A percentile compares a stretch with the other conserved stretches of the same genome.
Conservation (phyloP, 2,113 vertebrate species). For the Crocuta crocuta region DNA sequence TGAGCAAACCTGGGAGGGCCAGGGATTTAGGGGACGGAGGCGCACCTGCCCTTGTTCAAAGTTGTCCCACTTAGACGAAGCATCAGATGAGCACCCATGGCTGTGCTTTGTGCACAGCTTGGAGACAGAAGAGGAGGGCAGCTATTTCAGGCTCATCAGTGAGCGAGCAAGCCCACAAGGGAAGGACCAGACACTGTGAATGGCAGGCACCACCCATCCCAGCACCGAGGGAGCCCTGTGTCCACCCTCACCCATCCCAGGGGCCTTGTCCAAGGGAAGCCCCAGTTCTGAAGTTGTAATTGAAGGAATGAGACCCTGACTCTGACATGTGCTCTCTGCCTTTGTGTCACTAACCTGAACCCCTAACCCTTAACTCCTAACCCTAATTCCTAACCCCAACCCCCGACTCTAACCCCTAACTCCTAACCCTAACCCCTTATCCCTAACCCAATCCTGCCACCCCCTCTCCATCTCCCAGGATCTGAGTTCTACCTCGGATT, state of each 20-base stretch:
- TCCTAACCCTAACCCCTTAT: too few species aligned
- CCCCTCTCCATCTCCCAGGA: fast-evolving
- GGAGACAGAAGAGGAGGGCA: fast-evolving
- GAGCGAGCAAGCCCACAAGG: fast-evolving
- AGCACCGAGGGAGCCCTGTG: fast-evolving
- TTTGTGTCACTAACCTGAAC: too few species aligned
- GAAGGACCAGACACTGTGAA: fast-evolving
- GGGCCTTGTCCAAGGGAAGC: fast-evolving
- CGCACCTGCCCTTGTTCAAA: fast-evolving
- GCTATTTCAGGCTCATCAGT: fast-evolving
- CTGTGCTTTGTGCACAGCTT: fast-evolving
- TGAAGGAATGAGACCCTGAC: fast-evolving
- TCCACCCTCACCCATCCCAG: neutral
- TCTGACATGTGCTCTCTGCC: neutral
- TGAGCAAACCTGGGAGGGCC: fast-evolving
- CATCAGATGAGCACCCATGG: fast-evolving
- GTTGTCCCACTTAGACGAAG: neutral
- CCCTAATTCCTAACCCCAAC: too few species aligned
- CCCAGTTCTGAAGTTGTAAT: fast-evolving
- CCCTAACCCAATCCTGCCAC: neutral
- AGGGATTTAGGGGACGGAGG: fast-evolving
- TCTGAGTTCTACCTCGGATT: too few species aligned
- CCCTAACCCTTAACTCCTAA: too few species aligned
- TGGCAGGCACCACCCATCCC: fast-evolving
- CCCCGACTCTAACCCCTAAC: too few species aligned